Evolutionary conservation across 2,113 vertebrate species (phyloP).

Genomic region (Litocranius walleri): DNA sequence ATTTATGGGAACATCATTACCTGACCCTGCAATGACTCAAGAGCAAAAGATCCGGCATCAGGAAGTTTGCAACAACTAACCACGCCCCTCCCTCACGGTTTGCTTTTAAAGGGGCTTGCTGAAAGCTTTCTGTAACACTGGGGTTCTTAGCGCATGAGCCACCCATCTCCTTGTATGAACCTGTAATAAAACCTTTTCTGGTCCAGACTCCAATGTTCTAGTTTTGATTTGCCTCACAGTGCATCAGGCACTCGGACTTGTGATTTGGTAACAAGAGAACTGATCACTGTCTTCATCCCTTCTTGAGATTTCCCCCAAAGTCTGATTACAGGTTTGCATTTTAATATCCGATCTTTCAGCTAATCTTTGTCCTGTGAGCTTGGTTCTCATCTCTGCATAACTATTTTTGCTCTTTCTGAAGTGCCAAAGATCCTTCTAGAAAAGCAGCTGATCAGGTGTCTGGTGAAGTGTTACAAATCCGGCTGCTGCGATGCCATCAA

Average conservation of each 20-base stretch:
- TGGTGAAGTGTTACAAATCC: conserved; percentile 84
- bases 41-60: background rate
- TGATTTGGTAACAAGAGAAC: background rate
- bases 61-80: background rate
- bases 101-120: background rate
- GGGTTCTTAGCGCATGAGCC: background rate
- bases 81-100: background rate
- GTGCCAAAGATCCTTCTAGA: conserved; percentile 80
- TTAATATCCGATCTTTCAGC: conserved; percentile 83
- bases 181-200: background rate
- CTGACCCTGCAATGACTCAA: background rate
- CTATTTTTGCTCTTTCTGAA: conserved; percentile 77
- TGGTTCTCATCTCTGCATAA: conserved; percentile 85
- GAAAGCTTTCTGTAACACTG: background rate
- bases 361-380: conserved; percentile 88
- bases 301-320: background rate
- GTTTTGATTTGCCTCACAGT: background rate
- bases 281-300: background rate
- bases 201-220: background rate
- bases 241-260: background rate
- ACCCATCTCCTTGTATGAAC: background rate
- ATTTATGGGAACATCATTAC: background rate
- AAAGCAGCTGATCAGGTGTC: conserved; percentile 79
- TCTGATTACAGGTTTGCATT: conserved; percentile 18
- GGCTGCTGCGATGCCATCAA: conserved; percentile 87